Percentiles rank a stretch among this genome's conserved stretches.
Conservation (phyloP, 2,797 vertebrate genomes). For the Morus bassanus region DNA sequence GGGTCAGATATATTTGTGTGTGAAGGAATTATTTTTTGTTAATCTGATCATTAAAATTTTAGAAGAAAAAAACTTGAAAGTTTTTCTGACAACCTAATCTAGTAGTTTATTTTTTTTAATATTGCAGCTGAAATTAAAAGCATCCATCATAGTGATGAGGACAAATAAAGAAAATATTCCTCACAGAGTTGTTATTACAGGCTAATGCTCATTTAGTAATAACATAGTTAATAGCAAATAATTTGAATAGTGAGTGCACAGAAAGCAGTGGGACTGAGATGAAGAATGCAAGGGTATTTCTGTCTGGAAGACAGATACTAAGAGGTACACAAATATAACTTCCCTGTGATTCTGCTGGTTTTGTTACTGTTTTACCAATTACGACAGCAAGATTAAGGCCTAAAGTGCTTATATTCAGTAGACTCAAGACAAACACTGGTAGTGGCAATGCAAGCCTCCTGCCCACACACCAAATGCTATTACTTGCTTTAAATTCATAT, state of each 20-base stretch:
- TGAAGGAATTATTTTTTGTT: neutral
- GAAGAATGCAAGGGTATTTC: neutral
- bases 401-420: neutral
- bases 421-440: neutral
- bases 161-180: neutral
- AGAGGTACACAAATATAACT: neutral
- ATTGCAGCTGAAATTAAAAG: conserved; percentile 19
- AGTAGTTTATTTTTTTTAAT: neutral
- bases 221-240: neutral
- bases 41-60: neutral
- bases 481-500: neutral
- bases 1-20: neutral
- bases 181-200: neutral
- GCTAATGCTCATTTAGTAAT: neutral
- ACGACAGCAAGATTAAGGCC: neutral
- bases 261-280: neutral
- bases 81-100: neutral
- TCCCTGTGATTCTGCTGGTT: neutral
- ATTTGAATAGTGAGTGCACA: neutral
- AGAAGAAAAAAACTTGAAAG: neutral
- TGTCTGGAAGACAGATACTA: neutral
- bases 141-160: neutral
- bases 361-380: neutral
- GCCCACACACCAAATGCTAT: neutral
- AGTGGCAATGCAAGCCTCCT: neutral